Evolutionary conservation across 2,888 invertebrate species (phyloP), one percentile per base, ranked within the genome.

Genomic region (Acleris holmiana): DNA sequence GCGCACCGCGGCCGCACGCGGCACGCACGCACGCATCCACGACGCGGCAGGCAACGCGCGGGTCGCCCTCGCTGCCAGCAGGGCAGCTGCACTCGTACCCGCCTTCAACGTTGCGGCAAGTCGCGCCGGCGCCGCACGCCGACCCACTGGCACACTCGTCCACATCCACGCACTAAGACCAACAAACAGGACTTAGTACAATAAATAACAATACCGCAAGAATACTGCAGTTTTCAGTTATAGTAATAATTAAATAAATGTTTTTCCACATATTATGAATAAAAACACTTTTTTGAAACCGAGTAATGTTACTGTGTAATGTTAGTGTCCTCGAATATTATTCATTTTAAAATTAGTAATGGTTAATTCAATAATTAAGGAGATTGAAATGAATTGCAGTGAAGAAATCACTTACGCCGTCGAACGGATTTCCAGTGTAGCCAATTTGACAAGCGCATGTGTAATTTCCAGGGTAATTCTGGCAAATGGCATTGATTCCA

Each of bases 31-130:
- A 97, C 85, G 96, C 97, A 84, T 97, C 94, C 62, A 94, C 90
- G 82, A 97, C 97, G 64, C 87, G 84, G 83, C 98, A 98, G 58
- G 95, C 95, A 15, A 93, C 87, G 67, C 94, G 94, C 46, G 97
- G 95, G 81, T 97, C 96, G 21, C 97, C 97, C 69, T 96, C 95
- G 86, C 94, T 96, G 70, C 97, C 98, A 67, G 95, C 93, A 25
- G 96, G 96, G 80, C 98, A 98, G 80, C 96, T 95, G 93, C 98
- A 98, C 83, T 95, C 95, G 89, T 96, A 95, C 71, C 95, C 95
- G 67, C 97, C 98, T 66, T 95, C 95, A 67, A 96, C 88, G 86
- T 98, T 98, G 60, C 94, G 94, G 89, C 98, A 98, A 61, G 95
- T 86, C 19, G 98, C 97, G 69, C 96, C 95, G 48, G 94, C 93